Evolutionary conservation across 2,888 invertebrate genomes (phyloP).

Genomic region (Toxonevra muliebris): DNA sequence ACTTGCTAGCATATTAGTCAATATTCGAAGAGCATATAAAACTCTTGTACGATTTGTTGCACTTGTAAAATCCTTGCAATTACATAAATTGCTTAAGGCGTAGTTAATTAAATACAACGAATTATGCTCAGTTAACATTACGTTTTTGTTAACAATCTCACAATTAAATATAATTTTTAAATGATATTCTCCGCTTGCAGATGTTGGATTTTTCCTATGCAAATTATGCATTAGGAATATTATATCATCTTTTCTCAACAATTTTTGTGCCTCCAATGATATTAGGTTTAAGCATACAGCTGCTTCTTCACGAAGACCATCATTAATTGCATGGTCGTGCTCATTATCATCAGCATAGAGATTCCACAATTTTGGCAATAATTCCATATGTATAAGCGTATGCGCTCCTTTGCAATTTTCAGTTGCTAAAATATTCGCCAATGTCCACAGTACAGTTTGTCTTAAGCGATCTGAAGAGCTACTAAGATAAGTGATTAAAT

Average conservation of each 20-base stretch:
- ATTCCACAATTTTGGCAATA: slow-evolving; percentile 55
- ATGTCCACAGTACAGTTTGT: slow-evolving; percentile 58
- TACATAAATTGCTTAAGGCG: slow-evolving; percentile 40
- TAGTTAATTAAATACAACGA: slow-evolving; percentile 42
- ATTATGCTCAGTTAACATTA: slow-evolving; percentile 36
- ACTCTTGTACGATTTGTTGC: slow-evolving; percentile 40
- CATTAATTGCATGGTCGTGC: neutral
- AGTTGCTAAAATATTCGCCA: slow-evolving; percentile 57
- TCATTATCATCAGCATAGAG: slow-evolving; percentile 45
- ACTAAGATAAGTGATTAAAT: slow-evolving; percentile 57
- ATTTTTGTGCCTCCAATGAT: slow-evolving; percentile 33
- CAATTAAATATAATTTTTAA: slow-evolving; percentile 52
- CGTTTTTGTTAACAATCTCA: slow-evolving; percentile 34
- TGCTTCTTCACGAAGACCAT: slow-evolving; percentile 45
- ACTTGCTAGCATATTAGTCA: slow-evolving; percentile 49
- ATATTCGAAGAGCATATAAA: slow-evolving; percentile 49
- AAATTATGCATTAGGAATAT: slow-evolving; percentile 45
- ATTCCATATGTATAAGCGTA: slow-evolving; percentile 54
- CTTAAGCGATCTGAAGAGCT: slow-evolving; percentile 51
- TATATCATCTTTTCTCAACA: slow-evolving; percentile 45
- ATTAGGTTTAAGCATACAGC: slow-evolving; percentile 53
- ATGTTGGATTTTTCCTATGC: slow-evolving; percentile 44
- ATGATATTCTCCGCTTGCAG: slow-evolving; percentile 50
- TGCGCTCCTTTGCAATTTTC: slow-evolving; percentile 48
- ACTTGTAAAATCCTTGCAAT: slow-evolving; percentile 35